These are phyloP conservation scores for Mirza zaza DNA, from an alignment of 2,113 vertebrate genomes.

Conservation along the genomic window DNA sequence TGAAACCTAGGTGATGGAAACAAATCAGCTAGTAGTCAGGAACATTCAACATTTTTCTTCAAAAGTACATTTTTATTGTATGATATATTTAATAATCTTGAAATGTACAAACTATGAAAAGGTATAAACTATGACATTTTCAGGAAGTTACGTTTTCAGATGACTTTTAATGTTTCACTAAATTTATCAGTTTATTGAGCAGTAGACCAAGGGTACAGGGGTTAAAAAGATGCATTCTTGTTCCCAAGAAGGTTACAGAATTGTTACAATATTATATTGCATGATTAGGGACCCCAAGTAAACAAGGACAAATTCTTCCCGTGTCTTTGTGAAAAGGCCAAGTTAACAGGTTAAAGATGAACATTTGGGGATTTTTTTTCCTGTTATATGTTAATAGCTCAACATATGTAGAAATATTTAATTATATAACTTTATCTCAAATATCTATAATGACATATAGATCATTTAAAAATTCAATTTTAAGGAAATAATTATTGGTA, in stretches of 20 bases:
- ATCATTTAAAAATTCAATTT: background rate
- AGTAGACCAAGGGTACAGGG: background rate
- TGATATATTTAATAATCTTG: background rate
- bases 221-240: background rate
- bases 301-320: background rate
- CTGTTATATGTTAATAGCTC: background rate
- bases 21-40: background rate
- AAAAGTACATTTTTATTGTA: slow-evolving; percentile 23
- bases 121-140: background rate
- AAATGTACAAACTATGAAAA: background rate
- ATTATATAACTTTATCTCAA: background rate
- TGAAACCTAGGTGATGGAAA: background rate
- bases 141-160: background rate
- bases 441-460: background rate
- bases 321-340: background rate
- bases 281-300: background rate
- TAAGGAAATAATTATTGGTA: background rate
- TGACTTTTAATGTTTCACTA: background rate
- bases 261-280: background rate
- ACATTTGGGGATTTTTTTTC: background rate
- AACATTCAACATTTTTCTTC: background rate
- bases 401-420: background rate
- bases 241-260: background rate
- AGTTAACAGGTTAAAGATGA: background rate
- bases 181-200: background rate